Base-by-base conservation (phyloP, 2,888 invertebrate genomes). In the Thalpophila matura region DNA sequence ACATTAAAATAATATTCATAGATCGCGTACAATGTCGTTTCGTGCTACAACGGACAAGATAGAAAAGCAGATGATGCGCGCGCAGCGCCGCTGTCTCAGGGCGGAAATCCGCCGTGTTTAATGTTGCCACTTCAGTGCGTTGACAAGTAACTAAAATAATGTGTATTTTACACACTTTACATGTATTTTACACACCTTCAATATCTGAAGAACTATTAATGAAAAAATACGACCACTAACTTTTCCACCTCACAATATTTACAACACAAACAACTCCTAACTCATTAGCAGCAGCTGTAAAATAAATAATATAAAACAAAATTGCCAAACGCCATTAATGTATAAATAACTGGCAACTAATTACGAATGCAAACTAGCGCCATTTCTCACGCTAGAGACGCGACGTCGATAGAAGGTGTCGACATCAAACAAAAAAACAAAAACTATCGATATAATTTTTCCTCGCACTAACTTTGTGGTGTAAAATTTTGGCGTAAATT, bases 361-460 rank as follows among this genome's bases (percentile, higher is more conserved):
- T 71, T 74, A 76, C 50, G 60, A 66, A 79, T 79, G 73, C 77
- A 66, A 77, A 74, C 43, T 37, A 61, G 40, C 29, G 66, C 67
- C 65, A 74, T 80, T 74, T 69, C 64, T 77, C 76, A 69, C 66
- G 47, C 58, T 60, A 73, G 70, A 71, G 74, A 81, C 77, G 80
- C 79, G 68, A 57, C 69, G 63, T 16, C 73, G 72, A 80, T 80
- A 80, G 77, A 62, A 75, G 76, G 78, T 84, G 85, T 83, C 77
- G 77, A 71, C 81, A 62, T 66, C 22, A 27, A 45, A 60, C 29
- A 61, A 74, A 76, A 65, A 84, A 79, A 77, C 69, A 74, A 83
- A 80, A 77, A 66, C 64, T 77, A 76, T 77, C 77, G 78, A 77
- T 80, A 77, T 80, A 64, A 76, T 77, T 86, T 77, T 84, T 79